These are phyloP conservation scores for Belgica antarctica DNA, from an alignment of 2,888 invertebrate species.

Conservation along the genomic window DNA sequence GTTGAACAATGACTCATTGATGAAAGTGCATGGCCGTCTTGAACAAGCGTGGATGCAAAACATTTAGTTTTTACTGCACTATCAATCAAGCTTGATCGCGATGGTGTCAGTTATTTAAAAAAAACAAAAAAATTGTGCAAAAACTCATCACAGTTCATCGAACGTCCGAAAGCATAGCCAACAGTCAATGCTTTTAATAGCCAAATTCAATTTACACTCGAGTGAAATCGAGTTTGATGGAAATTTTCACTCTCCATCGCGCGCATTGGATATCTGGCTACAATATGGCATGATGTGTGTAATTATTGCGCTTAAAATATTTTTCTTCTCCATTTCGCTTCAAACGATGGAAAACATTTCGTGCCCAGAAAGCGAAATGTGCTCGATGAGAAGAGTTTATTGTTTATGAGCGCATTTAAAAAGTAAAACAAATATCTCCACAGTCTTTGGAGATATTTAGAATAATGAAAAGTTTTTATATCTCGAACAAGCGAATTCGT, in stretches of 20 bases:
- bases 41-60: no score
- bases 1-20: background rate
- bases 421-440: background rate
- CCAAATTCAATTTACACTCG: background rate
- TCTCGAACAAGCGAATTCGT: slow-evolving; percentile 1
- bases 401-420: background rate
- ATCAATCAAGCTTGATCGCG: no score
- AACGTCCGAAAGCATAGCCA: background rate
- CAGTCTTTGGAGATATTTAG: slow-evolving; percentile 7
- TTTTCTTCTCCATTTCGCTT: background rate
- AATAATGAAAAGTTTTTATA: background rate
- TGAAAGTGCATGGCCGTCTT: no score
- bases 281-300: background rate
- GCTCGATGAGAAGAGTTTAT: background rate
- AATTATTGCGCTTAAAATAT: slow-evolving; percentile 2
- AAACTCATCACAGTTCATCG: no score
- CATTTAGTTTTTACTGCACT: no score
- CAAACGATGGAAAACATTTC: background rate
- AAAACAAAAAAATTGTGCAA: no score
- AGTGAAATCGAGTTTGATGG: background rate
- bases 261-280: background rate
- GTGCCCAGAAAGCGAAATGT: background rate
- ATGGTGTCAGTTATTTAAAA: no score
- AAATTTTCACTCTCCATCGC: slow-evolving; percentile 5
- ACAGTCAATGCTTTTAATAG: no score